Base-by-base conservation (phyloP, 2,797 vertebrate species). In the Rhyacichthys aspro region DNA sequence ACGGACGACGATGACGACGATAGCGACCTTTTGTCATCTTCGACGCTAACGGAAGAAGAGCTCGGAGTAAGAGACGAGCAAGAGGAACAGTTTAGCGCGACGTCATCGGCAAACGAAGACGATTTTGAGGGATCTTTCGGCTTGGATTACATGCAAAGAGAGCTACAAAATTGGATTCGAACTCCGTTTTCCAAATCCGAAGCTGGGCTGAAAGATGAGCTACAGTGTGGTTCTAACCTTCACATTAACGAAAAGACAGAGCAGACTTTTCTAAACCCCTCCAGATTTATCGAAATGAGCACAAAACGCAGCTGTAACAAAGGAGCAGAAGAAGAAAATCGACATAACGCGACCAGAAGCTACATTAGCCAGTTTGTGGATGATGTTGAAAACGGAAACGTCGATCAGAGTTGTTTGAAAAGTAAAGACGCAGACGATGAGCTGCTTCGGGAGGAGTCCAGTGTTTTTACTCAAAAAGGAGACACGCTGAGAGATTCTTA, bases 31-130 rank as follows among this genome's bases (percentile, higher is more conserved):
- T 92, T 99, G 65, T 98, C 97, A 18, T 98, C 96, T 85, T 99
- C 97, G 50, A 98, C 97, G 0, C 95, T 98, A 59, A 98, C 96
- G 0, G 97, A 99, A 87, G 97, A 98, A 87, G 97, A 98, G 76
- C 89, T 96, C 0, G 94, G 96, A 18, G 84, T 95, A 44, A 94
- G 92, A 77, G 94, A 94, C 0, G 81, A 64, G 3, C 93, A 94
- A 69, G 94, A 94, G 85, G 94, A 94, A 23, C 48, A 78, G 38
- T 11, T 83, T 54, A 84, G 76, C 1, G 58, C 58, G 0, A 41
- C 34, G 1, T 88, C 84, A 1, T 84, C 86, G 0, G 88, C 91
- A 86, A 74, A 94, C 0, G 95, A 96, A 54, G 93, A 93, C 82
- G 95, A 94, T 70, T 94, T 95, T 86, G 96, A 96, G 59, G 92